Conservation (phyloP, 2,113 vertebrate genomes). For the Orientallactaga bullata region DNA sequence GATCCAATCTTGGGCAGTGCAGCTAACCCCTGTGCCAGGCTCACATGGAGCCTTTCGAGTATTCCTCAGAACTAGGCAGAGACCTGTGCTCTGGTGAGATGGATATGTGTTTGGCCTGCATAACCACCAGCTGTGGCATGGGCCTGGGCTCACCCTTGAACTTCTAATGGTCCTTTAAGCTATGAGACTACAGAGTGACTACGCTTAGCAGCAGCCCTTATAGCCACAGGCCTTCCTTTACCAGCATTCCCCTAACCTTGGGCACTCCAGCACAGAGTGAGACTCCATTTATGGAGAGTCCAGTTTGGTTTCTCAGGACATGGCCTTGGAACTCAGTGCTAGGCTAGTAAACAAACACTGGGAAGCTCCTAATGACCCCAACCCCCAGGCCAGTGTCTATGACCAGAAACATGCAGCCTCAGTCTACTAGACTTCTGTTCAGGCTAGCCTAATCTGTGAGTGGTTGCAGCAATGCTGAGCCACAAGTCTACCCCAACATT, state of each 20-base stretch:
- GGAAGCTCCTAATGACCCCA: not conserved
- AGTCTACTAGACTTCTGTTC: not conserved
- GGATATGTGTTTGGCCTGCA: not conserved
- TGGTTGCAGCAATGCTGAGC: not conserved
- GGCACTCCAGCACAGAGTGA: not conserved
- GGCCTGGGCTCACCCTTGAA: not conserved
- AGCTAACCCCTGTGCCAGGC: not conserved
- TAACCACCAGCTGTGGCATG: not conserved
- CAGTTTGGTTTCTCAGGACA: no score
- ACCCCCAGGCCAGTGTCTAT: not conserved
- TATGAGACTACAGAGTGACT: not conserved
- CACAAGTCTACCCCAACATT: not conserved
- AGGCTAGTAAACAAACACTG: not conserved
- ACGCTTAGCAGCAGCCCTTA: not conserved
- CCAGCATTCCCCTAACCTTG: no score
- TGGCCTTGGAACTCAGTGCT: no score
- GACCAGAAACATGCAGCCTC: not conserved
- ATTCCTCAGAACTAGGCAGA: not conserved
- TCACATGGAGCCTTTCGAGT: not conserved
- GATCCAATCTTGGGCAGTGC: no score
- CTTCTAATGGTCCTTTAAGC: not conserved
- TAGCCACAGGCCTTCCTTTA: not conserved
- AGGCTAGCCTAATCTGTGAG: not conserved
- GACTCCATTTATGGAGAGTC: not conserved
- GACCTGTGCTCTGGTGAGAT: not conserved